phyloP scores from a whole-genome alignment of 2,113 vertebrate species.

The Oncorhynchus nerka region DNA sequence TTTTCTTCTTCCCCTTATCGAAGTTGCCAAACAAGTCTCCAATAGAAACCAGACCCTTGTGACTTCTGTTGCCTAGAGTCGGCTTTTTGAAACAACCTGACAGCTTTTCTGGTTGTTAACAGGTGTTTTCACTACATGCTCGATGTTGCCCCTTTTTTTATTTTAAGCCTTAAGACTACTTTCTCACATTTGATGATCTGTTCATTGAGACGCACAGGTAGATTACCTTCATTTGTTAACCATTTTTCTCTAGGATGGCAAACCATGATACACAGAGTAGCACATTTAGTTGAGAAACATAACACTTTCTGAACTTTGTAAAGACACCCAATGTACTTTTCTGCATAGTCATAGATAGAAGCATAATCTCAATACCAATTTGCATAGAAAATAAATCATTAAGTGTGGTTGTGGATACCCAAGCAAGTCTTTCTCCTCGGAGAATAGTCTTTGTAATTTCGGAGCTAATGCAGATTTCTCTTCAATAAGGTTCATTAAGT shows the following conservation, averaged over 20 bases:
- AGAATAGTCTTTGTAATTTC: slow-evolving; percentile 29
- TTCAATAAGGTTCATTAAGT: slow-evolving; percentile 35
- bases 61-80: too few species aligned
- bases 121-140: background rate
- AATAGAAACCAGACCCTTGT: too few species aligned
- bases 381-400: slow-evolving; percentile 58
- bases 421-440: slow-evolving; percentile 30
- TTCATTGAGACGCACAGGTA: background rate
- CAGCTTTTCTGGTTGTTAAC: too few species aligned
- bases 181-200: background rate
- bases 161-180: background rate
- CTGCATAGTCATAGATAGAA: slow-evolving; percentile 18
- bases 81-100: too few species aligned
- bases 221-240: background rate
- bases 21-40: too few species aligned
- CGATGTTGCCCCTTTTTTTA: background rate
- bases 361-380: slow-evolving; percentile 50
- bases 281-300: background rate
- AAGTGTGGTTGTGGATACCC: slow-evolving; percentile 33
- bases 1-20: too few species aligned
- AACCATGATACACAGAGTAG: background rate
- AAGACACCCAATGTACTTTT: slow-evolving; percentile 25
- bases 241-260: background rate
- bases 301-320: background rate
- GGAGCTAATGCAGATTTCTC: slow-evolving; percentile 32